A percentile compares a stretch with the other conserved stretches of the same genome.
phyloP scores from a whole-genome alignment of 2,797 vertebrate species.

The Melanotaenia parkinsoni region DNA sequence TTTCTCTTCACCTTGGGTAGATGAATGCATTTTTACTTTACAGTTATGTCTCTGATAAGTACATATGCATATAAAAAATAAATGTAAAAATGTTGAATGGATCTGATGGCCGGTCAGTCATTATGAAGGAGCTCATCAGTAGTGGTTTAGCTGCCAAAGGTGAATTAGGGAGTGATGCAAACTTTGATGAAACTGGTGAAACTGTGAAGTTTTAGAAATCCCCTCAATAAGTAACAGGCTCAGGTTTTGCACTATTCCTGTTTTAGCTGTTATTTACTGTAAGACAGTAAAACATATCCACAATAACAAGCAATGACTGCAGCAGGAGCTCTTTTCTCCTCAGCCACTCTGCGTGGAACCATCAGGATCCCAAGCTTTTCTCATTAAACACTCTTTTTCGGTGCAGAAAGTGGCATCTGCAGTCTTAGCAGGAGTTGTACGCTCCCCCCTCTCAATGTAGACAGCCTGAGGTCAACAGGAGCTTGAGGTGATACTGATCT shows the following conservation, averaged over 20 bases:
- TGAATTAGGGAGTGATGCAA: constrained; percentile 27
- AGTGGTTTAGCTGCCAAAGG: constrained; percentile 7
- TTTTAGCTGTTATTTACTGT: constrained; percentile 35
- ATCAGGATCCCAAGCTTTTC: constrained; percentile 57
- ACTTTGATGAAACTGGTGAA: constrained; percentile 36
- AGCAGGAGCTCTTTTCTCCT: constrained; percentile 25
- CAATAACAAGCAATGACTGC: constrained; percentile 27
- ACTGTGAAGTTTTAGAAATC: constrained; percentile 35
- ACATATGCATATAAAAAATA: too few species aligned
- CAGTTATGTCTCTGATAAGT: too few species aligned
- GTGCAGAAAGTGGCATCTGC: constrained; percentile 62
- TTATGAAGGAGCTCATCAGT: too few species aligned
- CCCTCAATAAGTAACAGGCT: constrained; percentile 29
- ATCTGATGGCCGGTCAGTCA: background rate
- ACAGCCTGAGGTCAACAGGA: constrained; percentile 62
- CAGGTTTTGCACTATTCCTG: constrained; percentile 34
- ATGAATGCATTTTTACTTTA: background rate
- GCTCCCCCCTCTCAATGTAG: constrained; percentile 31
- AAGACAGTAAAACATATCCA: constrained; percentile 50
- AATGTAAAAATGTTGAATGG: background rate
- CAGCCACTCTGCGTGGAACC: constrained; percentile 41
- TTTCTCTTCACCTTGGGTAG: background rate
- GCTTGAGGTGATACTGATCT: constrained; percentile 32
- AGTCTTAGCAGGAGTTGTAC: constrained; percentile 60
- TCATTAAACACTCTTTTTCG: constrained; percentile 64